Conservation (phyloP, 1,140 invertebrate species). For the Microplitis mediator region DNA sequence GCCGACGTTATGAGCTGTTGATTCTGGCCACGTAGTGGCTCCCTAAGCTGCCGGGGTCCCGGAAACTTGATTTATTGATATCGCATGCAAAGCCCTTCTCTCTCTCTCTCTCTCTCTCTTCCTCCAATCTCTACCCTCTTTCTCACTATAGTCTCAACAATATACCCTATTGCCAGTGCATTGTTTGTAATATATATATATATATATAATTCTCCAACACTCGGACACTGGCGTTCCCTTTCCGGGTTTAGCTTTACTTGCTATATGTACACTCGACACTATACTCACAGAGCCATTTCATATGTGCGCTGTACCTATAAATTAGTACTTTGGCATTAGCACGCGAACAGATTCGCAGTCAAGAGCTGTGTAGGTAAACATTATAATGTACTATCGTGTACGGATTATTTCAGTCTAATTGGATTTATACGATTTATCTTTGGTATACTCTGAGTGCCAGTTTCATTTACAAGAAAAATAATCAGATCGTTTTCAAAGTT, state of each 20-base stretch:
- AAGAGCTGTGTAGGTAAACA: conserved; percentile 27
- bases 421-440: conserved; percentile 58
- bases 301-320: conserved; percentile 46
- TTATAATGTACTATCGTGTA: conserved; percentile 46
- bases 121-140: conserved; percentile 22
- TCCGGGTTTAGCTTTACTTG: not conserved
- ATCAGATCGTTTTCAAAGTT: not conserved
- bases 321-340: conserved; percentile 57
- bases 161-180: not conserved
- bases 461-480: not conserved
- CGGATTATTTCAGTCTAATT: conserved; percentile 61
- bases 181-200: not conserved
- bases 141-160: conserved; percentile 11
- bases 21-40: conserved; percentile 63
- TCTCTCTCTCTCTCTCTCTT: conserved; percentile 31
- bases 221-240: not conserved
- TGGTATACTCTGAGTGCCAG: not conserved
- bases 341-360: conserved; percentile 32
- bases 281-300: conserved; percentile 41
- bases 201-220: conserved; percentile 3
- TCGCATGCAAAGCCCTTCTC: conserved; percentile 63
- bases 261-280: not conserved
- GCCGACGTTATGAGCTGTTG: conserved; percentile 64
- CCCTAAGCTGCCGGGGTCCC: conserved; percentile 55
- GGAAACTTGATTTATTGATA: conserved; percentile 64